Base-by-base conservation (phyloP, 2,888 invertebrate genomes). In the Ophion costatus region DNA sequence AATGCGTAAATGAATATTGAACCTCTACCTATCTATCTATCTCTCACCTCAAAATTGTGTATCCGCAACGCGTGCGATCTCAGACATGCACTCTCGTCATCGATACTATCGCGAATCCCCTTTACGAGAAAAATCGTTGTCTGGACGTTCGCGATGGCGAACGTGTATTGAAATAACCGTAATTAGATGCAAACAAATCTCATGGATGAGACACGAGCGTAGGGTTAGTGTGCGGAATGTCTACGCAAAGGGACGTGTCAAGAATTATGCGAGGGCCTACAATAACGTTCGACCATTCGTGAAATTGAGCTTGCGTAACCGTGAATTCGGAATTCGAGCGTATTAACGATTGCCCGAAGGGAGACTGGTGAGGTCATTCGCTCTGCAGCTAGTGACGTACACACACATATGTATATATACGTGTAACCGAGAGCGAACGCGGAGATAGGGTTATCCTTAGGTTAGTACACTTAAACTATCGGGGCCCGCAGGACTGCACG, bases 261-360 rank as follows among this genome's bases (percentile, higher is more conserved):
- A 59, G 69, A 73, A 42, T 71, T 57, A 71, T 67, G 17, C 14
- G 64, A 38, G 10, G 14, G 38, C 45, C 2, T 20, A 20, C 42
- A 67, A 42, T 42, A 42, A 20, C 42, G 56, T 59, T 74, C 59
- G 59, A 11, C 61, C 74, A 74, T 80, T 74, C 74, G 74, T 59
- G 70, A 80, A 80, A 74, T 74, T 80, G 80, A 61, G 42, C 67
- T 67, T 74, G 73, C 74, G 67, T 80, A 74, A 67, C 80, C 59
- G 74, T 74, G 67, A 74, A 74, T 74, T 59, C 59, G 20, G 56
- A 61, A 33, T 20, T 57, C 73, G 45, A 20, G 59, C 59, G 66
- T 70, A 59, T 67, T 74, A 69, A 80, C 63, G 80, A 24, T 74
- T 80, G 42, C 61, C 74, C 57, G 69, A 73, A 66, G 74, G 71